Base-by-base conservation (phyloP, 2,113 vertebrate species). In the Anoplopoma fimbria region DNA sequence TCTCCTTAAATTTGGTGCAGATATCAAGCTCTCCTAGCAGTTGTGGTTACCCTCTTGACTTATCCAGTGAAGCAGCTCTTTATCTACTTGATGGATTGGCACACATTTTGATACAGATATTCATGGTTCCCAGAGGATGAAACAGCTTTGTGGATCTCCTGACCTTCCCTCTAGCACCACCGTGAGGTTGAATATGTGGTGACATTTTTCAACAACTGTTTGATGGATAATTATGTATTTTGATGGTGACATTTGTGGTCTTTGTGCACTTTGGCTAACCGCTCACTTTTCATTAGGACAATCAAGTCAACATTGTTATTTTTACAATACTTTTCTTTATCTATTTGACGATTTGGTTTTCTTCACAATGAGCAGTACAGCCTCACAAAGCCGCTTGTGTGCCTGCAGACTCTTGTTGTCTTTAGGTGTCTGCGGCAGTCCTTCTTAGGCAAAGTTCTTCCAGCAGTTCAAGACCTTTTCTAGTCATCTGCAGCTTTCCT, bases 381-480 rank as follows among this genome's bases (percentile, higher is more conserved):
- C 45, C 34, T 81, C 49, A 19, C 21, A 27, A 17, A 69, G 33
- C 55, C 23, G 61, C 33, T 9, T 3, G 21, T 27, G n/a, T 34
- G 58, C 72, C 55, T 53, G 63, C 36, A 71, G 12, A 25, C 29
- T 58, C 15, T 60, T 64, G 12, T 60, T 31, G 3, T 72, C 60
- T 72, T 81, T 19, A 42, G n/a, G 19, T 78, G 47, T 71, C 82
- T 33, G 21, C 14, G 3, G 47, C 45, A 45, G 49, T 38, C 51
- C 4, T 82, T 55, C 23, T 67, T 4, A 51, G 23, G 42, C 25
- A 53, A 75, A 63, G 58, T 67, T 55, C 9, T 74, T 65, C 49
- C 12, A 31, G 53, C 13, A 33, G 10, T 79, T 84, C 31, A 79
- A 38, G 36, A 3, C 9, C 23, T n/a, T 47, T 80, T 72, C 69